phyloP scores from a whole-genome alignment of 1,140 invertebrate genomes.

The Drosophila albomicans region DNA sequence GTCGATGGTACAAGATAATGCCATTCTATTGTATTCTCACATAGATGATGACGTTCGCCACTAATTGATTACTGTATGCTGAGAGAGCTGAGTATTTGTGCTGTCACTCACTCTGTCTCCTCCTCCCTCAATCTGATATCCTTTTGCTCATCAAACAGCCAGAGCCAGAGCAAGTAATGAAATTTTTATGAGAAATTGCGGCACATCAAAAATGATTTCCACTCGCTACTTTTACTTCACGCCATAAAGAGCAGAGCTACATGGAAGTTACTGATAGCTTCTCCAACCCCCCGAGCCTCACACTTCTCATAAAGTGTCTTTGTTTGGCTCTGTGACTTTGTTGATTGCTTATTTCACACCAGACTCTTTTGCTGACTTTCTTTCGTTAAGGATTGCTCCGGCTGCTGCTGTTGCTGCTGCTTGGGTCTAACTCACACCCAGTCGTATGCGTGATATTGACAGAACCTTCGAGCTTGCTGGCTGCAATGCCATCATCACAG shows the following conservation, averaged over 20 bases:
- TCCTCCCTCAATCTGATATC: neutral
- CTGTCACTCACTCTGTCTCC: neutral
- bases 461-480: conserved; percentile 44
- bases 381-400: neutral
- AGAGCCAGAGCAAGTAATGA: conserved; percentile 47
- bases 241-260: conserved; percentile 18
- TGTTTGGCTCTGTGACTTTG: conserved; percentile 45
- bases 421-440: neutral
- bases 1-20: neutral
- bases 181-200: conserved; percentile 70
- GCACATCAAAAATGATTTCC: conserved; percentile 63
- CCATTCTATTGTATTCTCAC: neutral
- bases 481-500: conserved; percentile 47
- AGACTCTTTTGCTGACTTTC: conserved; percentile 18
- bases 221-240: conserved; percentile 26
- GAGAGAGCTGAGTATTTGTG: neutral
- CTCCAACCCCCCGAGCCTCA: neutral
- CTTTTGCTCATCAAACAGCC: neutral
- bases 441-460: conserved; percentile 45
- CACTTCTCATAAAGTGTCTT: conserved; percentile 40
- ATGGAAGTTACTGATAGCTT: conserved; percentile 48
- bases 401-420: conserved; percentile 11
- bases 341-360: conserved; percentile 65
- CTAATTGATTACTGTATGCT: conserved; percentile 20
- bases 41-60: neutral